Conservation (phyloP, 2,888 invertebrate genomes). For the Acronicta alni region DNA sequence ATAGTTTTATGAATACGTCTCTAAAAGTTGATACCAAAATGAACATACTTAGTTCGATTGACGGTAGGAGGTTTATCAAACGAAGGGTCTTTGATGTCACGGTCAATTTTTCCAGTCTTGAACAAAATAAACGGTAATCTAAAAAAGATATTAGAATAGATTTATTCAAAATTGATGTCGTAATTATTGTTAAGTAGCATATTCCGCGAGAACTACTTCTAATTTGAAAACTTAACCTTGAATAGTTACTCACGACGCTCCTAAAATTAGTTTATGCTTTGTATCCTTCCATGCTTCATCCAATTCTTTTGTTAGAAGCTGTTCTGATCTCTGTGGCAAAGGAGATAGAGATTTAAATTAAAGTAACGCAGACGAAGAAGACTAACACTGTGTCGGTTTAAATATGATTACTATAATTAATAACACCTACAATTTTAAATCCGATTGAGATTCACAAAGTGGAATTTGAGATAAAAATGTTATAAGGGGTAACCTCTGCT, state of each 20-base stretch:
- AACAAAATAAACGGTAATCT: conserved; percentile 85
- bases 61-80: conserved; percentile 75
- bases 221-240: too few species aligned
- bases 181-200: too few species aligned
- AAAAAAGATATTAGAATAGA: conserved; percentile 35
- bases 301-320: conserved; percentile 79
- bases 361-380: too few species aligned
- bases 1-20: too few species aligned
- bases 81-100: conserved; percentile 77
- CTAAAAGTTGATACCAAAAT: neutral
- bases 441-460: too few species aligned
- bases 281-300: conserved; percentile 77
- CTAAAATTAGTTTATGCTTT: conserved; percentile 82
- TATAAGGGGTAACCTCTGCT: too few species aligned
- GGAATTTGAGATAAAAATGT: too few species aligned
- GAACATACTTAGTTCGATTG: conserved; percentile 70
- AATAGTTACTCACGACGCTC: conserved; percentile 79
- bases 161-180: too few species aligned
- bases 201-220: too few species aligned
- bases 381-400: too few species aligned
- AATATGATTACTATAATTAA: too few species aligned
- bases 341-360: neutral
- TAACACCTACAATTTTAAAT: too few species aligned
- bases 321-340: conserved; percentile 78
- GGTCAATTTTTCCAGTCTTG: conserved; percentile 80